A percentile compares a stretch with the other conserved stretches of the same genome.
Evolutionary conservation across 1,140 invertebrate species (phyloP).

Genomic region (Ladona fulva): DNA sequence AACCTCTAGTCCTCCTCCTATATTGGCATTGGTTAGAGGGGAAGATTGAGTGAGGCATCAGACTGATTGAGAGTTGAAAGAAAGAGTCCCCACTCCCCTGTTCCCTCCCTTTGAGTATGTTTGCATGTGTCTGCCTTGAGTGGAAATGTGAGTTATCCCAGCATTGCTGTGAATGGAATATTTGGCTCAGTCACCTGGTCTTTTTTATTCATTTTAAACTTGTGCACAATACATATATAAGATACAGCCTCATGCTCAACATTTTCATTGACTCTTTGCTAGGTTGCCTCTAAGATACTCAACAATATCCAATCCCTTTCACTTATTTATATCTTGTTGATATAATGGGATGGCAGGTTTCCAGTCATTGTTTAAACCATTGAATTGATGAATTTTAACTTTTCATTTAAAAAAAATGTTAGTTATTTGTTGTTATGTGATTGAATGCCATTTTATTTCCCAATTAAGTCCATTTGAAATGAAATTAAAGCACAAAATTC

Average conservation of each 20-base stretch:
- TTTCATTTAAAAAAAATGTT: not conserved
- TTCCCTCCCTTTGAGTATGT: not conserved
- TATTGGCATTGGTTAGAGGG: not conserved
- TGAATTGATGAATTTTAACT: not conserved
- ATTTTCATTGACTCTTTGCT: not conserved
- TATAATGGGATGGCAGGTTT: not conserved
- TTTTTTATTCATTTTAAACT: not conserved
- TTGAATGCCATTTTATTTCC: not conserved
- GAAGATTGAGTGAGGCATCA: not conserved
- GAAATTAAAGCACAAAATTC: not conserved
- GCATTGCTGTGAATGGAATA: not conserved
- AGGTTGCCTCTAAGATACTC: not conserved
- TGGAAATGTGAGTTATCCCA: conserved; percentile 4
- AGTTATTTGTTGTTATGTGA: too few species aligned
- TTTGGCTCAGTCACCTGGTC: not conserved
- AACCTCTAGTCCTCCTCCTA: conserved; percentile 59
- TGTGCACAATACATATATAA: not conserved
- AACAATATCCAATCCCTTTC: not conserved
- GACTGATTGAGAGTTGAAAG: not conserved
- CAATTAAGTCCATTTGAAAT: conserved; percentile 3
- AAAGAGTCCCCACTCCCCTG: conserved; percentile 9
- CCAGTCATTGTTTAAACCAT: not conserved
- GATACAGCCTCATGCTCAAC: not conserved
- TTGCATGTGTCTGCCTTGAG: conserved; percentile 2
- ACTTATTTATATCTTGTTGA: not conserved